phyloP scores from a whole-genome alignment of 2,113 vertebrate species.

The Gadus chalcogrammus region DNA sequence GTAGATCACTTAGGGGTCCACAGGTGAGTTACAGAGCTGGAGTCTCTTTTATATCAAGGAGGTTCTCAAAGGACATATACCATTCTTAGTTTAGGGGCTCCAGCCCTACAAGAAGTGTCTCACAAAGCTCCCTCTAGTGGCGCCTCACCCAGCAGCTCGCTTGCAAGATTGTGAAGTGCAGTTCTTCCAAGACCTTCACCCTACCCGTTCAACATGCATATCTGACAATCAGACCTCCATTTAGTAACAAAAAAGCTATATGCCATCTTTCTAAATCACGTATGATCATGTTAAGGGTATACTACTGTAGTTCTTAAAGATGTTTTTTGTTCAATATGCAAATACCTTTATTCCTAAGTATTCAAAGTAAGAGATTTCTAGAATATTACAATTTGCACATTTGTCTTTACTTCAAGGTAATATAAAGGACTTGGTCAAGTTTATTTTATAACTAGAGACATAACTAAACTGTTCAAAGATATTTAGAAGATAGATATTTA shows the following conservation, averaged over 20 bases:
- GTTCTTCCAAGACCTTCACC: too few species aligned
- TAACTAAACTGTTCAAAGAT: background rate
- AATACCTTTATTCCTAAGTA: background rate
- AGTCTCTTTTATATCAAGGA: too few species aligned
- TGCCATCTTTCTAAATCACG: background rate
- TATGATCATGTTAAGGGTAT: background rate
- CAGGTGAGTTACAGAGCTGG: too few species aligned
- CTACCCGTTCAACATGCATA: too few species aligned
- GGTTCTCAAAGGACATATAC: too few species aligned
- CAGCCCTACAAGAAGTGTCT: too few species aligned
- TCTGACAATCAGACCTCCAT: too few species aligned
- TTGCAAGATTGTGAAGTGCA: too few species aligned
- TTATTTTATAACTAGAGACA: background rate
- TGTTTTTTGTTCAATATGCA: background rate
- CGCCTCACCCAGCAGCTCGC: too few species aligned
- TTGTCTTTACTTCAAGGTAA: constrained; percentile 1
- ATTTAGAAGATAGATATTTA: background rate
- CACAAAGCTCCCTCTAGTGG: too few species aligned
- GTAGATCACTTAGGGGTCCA: too few species aligned
- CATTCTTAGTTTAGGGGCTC: too few species aligned
- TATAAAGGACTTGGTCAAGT: background rate
- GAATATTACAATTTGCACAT: background rate
- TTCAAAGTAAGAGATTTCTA: background rate
- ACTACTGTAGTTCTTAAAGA: background rate
- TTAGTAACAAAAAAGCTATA: background rate